phyloP scores from a whole-genome alignment of 2,113 vertebrate species.

The Chloropsis cyanopogon region DNA sequence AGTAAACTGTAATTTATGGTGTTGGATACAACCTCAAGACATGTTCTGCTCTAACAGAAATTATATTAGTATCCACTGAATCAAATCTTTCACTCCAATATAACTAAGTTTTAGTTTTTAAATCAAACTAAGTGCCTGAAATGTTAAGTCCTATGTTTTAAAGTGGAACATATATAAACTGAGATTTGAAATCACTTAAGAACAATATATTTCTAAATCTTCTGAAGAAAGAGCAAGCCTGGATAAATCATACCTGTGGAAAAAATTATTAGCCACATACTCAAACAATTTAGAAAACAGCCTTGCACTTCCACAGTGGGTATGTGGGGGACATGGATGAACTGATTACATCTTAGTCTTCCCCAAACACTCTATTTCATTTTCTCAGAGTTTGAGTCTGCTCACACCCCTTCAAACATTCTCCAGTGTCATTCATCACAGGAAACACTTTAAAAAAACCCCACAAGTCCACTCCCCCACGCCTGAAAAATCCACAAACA shows the following conservation, averaged over 20 bases:
- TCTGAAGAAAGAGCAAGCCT: not conserved
- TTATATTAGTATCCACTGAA: not conserved
- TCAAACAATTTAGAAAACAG: not conserved
- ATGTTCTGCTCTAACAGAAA: not conserved
- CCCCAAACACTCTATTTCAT: not conserved
- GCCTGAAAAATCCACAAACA: not conserved
- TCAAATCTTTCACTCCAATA: not conserved
- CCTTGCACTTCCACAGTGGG: not conserved
- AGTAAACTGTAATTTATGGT: not conserved
- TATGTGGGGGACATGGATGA: not conserved
- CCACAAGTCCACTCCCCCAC: fast-evolving
- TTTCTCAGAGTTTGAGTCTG: not conserved
- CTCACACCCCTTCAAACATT: not conserved
- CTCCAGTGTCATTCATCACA: not conserved
- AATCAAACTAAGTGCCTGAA: not conserved
- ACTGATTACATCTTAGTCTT: not conserved
- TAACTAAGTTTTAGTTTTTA: not conserved
- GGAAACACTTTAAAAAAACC: not conserved
- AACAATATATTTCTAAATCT: not conserved
- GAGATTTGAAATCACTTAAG: not conserved
- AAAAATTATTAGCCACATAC: not conserved
- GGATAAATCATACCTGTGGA: not conserved
- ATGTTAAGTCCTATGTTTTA: not conserved
- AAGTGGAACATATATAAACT: not conserved
- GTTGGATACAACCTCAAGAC: not conserved